Conservation (phyloP, 2,797 vertebrate species). For the Mionectes olivaceus region DNA sequence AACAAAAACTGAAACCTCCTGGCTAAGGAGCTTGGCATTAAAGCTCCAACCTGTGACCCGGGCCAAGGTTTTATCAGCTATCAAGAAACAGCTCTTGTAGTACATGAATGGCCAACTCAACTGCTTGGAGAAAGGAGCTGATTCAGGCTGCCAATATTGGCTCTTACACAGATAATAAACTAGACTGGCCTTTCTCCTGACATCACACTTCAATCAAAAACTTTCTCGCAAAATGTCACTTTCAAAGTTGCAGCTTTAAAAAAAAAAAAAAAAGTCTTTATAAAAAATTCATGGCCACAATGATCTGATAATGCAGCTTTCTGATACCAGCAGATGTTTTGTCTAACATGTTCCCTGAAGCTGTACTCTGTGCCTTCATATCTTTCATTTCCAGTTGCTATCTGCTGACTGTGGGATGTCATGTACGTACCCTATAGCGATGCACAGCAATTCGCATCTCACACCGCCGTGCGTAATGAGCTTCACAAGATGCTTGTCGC, state of each 20-base stretch:
- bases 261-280: conserved; percentile 75
- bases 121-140: conserved; percentile 1
- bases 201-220: conserved; percentile 81
- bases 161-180: conserved; percentile 56
- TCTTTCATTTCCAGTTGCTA: conserved; percentile 95
- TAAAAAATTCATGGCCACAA: conserved; percentile 88
- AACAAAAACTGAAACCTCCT: background rate
- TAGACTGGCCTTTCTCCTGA: conserved; percentile 72
- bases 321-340: conserved; percentile 91
- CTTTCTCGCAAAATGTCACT: conserved; percentile 83
- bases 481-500: conserved; percentile 86
- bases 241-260: conserved; percentile 80
- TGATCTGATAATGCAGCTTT: conserved; percentile 87
- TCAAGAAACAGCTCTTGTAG: background rate
- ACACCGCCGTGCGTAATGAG: conserved; percentile 84
- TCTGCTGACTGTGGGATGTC: conserved; percentile 89
- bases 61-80: background rate
- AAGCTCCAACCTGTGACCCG: background rate
- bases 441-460: conserved; percentile 83
- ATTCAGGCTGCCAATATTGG: conserved; percentile 9
- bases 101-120: background rate
- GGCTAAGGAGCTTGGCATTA: background rate
- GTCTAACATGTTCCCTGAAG: conserved; percentile 91
- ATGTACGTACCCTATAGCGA: conserved; percentile 87
- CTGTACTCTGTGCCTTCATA: conserved; percentile 90